phyloP scores from a whole-genome alignment of 2,113 vertebrate genomes.

The Manacus vitellinus region DNA sequence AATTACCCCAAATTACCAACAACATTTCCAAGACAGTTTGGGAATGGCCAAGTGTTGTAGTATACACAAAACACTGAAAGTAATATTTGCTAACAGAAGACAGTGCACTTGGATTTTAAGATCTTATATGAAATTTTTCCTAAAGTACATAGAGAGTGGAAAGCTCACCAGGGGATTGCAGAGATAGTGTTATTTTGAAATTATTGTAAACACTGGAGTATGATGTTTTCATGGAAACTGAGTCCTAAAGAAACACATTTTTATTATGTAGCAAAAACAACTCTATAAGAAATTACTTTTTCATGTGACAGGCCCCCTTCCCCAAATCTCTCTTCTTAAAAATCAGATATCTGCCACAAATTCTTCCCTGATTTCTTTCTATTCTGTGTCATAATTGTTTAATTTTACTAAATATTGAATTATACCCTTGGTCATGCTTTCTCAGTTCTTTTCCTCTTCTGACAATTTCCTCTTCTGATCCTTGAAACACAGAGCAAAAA shows the following conservation, averaged over 20 bases:
- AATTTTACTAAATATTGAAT: background rate
- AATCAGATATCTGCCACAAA: background rate
- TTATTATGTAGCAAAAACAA: background rate
- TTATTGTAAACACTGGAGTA: background rate
- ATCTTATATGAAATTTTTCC: background rate
- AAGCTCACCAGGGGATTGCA: background rate
- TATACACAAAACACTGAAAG: background rate
- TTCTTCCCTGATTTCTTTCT: background rate
- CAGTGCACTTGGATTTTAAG: background rate
- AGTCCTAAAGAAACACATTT: background rate
- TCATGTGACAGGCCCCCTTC: background rate
- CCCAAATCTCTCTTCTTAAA: background rate
- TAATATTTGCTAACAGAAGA: background rate
- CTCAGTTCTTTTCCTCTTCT: background rate
- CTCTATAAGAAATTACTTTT: background rate
- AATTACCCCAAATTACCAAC: background rate
- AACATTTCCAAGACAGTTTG: background rate
- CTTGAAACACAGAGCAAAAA: background rate
- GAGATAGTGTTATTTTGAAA: background rate
- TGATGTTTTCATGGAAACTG: background rate
- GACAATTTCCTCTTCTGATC: background rate
- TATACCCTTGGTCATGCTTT: background rate
- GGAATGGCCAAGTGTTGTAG: background rate
- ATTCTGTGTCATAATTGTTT: background rate
- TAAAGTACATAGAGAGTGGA: background rate